Percentiles rank a stretch among this genome's conserved stretches.
These are phyloP conservation scores for Phoxinus dragarum DNA, from an alignment of 2,797 vertebrate species.

Conservation along the genomic window DNA sequence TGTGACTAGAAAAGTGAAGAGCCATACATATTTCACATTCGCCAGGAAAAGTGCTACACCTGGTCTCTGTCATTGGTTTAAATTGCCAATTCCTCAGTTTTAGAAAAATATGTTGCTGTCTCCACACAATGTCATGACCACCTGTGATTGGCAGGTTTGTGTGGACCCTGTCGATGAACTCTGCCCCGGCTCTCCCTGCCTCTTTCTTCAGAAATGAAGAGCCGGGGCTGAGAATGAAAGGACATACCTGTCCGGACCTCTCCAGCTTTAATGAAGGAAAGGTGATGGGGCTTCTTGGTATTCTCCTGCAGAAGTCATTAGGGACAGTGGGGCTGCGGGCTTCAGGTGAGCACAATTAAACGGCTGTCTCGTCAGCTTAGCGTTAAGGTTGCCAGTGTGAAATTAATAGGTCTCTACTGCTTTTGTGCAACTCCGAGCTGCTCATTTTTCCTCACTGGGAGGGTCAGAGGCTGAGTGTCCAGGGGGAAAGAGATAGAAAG, in stretches of 20 bases:
- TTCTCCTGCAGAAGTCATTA: constrained; percentile 62
- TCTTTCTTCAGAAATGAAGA: constrained; percentile 13
- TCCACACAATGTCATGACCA: background rate
- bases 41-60: background rate
- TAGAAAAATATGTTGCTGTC: background rate
- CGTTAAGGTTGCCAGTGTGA: constrained; percentile 70
- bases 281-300: constrained; percentile 66
- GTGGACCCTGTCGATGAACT: background rate
- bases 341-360: constrained; percentile 76
- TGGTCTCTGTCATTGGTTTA: background rate
- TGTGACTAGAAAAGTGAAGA: background rate
- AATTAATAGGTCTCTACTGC: constrained; percentile 70
- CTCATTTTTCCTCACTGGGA: constrained; percentile 60
- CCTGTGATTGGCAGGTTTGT: constrained; percentile 14
- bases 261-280: constrained; percentile 66
- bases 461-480: constrained; percentile 57
- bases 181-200: background rate
- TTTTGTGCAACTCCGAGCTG: constrained; percentile 65
- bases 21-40: background rate
- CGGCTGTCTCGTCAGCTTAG: constrained; percentile 72
- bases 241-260: constrained; percentile 24
- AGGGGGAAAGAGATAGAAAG: background rate
- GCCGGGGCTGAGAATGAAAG: background rate
- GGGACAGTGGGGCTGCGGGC: constrained; percentile 56
- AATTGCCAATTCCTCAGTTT: background rate